Evolutionary conservation across 2,797 vertebrate species (phyloP).

Genomic region (Sebastes vulpes): DNA sequence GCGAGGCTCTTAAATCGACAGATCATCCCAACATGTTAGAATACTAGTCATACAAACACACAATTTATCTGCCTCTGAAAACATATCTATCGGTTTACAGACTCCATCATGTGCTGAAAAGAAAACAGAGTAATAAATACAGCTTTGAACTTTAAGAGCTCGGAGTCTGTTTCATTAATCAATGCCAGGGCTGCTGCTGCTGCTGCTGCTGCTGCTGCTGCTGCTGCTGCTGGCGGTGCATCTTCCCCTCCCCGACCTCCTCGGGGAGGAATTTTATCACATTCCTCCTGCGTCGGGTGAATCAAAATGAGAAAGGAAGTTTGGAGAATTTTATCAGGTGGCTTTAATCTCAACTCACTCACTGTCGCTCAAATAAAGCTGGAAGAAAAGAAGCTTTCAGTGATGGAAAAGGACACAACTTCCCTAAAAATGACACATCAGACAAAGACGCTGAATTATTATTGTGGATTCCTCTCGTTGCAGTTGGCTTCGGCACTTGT

Average conservation of each 20-base stretch:
- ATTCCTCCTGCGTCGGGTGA: slow-evolving; percentile 15
- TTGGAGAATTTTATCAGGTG: background rate
- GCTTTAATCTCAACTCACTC: background rate
- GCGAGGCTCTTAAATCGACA: background rate
- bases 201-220: background rate
- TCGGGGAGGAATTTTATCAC: slow-evolving; percentile 49
- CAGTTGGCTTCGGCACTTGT: slow-evolving; percentile 42
- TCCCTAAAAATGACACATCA: background rate
- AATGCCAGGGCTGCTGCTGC: slow-evolving; percentile 49
- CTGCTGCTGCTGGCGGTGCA: slow-evolving; percentile 31
- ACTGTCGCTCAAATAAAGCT: background rate
- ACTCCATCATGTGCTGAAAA: slow-evolving; percentile 38
- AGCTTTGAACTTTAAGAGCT: slow-evolving; percentile 68
- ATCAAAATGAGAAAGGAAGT: slow-evolving; percentile 31
- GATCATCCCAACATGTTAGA: background rate
- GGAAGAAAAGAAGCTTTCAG: background rate
- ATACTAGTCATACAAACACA: background rate
- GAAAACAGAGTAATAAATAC: slow-evolving; percentile 60
- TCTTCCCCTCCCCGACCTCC: slow-evolving; percentile 19
- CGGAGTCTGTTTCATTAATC: slow-evolving; percentile 69
- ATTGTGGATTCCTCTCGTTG: background rate
- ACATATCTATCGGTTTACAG: slow-evolving; percentile 10
- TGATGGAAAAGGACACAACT: background rate
- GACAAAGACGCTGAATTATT: background rate
- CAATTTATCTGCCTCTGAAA: background rate